Evolutionary conservation across 1,140 invertebrate genomes (phyloP).

Genomic region (Brachionus asplanchnoidis): DNA sequence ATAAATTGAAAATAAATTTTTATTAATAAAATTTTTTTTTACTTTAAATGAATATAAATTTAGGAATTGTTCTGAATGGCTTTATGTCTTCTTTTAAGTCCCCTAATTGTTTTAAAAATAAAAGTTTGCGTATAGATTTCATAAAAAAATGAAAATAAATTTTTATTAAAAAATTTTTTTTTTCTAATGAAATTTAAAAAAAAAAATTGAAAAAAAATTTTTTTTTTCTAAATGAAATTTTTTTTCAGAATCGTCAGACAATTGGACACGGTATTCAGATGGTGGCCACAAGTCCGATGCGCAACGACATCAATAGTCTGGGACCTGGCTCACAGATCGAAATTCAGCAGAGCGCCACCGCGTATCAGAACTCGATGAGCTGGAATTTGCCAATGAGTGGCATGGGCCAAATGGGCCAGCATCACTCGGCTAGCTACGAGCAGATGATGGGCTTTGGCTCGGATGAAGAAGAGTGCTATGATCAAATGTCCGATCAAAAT

Average conservation of each 20-base stretch:
- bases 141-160: not conserved
- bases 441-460: conserved; percentile 30
- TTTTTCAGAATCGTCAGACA: conserved; percentile 29
- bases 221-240: too few species aligned
- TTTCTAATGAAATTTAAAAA: not conserved
- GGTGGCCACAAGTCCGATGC: conserved; percentile 20
- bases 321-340: conserved; percentile 16
- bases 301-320: conserved; percentile 37
- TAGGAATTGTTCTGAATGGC: too few species aligned
- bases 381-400: conserved; percentile 4
- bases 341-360: conserved; percentile 29
- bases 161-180: not conserved
- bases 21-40: too few species aligned
- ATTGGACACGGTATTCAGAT: conserved; percentile 40
- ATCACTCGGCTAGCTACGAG: not conserved
- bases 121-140: too few species aligned
- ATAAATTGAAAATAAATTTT: too few species aligned
- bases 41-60: too few species aligned
- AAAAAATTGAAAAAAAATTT: not conserved
- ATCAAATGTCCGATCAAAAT: conserved; percentile 30
- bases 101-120: too few species aligned
- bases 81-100: too few species aligned
- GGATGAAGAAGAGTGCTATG: conserved; percentile 30
- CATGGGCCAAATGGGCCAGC: not conserved
- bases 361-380: not conserved